Conservation (phyloP, 2,797 vertebrate genomes). For the Pseudomugil tenellus region DNA sequence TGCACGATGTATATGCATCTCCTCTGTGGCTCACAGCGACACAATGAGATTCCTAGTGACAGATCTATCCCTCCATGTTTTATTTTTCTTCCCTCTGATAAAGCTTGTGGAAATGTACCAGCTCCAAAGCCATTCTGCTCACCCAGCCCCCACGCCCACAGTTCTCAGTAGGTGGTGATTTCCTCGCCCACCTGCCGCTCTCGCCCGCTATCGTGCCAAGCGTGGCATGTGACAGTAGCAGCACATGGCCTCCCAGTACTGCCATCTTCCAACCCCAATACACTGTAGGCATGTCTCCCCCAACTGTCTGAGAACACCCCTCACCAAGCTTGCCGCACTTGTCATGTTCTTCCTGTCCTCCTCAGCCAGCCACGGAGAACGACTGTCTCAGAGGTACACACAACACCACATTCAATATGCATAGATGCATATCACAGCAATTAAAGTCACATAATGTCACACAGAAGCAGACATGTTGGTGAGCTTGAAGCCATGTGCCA, state of each 20-base stretch:
- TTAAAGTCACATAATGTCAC: constrained; percentile 37
- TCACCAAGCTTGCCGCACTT: constrained; percentile 55
- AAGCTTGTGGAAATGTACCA: constrained; percentile 68
- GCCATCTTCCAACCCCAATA: constrained; percentile 28
- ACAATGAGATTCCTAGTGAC: constrained; percentile 75
- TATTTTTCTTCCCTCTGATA: constrained; percentile 67
- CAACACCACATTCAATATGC: neutral
- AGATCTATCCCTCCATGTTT: constrained; percentile 73
- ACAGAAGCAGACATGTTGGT: constrained; percentile 12
- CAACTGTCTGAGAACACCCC: constrained; percentile 56
- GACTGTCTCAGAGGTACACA: constrained; percentile 44
- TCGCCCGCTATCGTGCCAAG: constrained; percentile 66
- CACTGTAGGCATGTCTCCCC: constrained; percentile 41
- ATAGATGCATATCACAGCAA: constrained; percentile 32
- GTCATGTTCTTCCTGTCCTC: constrained; percentile 58
- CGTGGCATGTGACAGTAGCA: constrained; percentile 78
- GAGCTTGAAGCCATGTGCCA: constrained; percentile 13
- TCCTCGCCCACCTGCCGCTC: constrained; percentile 65
- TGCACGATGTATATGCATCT: constrained; percentile 1
- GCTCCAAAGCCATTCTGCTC: constrained; percentile 53
- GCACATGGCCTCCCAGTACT: constrained; percentile 70
- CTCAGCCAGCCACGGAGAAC: constrained; percentile 45
- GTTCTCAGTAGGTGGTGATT: constrained; percentile 79
- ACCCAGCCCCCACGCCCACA: constrained; percentile 62
- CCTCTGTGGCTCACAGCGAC: constrained; percentile 12